Percentiles rank a stretch among this genome's conserved stretches.
Evolutionary conservation across 2,797 vertebrate genomes (phyloP).

Genomic region (Helostoma temminkii): DNA sequence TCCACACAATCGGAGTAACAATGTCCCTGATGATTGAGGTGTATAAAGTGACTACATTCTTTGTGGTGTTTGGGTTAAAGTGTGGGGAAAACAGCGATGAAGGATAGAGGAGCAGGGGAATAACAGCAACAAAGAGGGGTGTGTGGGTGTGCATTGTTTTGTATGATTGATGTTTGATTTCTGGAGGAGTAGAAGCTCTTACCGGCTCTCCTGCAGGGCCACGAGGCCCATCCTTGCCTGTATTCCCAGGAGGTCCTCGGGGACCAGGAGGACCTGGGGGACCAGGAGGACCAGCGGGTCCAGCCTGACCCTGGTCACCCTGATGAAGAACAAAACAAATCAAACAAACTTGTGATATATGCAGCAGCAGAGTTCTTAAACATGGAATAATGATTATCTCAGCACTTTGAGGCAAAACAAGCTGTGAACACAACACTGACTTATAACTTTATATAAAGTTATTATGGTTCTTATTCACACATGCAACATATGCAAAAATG

Average conservation of each 20-base stretch:
- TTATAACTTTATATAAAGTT: background rate
- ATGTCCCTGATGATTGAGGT: constrained; percentile 44
- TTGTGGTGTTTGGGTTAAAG: constrained; percentile 38
- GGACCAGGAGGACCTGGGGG: constrained; percentile 91
- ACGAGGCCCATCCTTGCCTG: constrained; percentile 92
- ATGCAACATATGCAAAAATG: background rate
- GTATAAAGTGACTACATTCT: constrained; percentile 38
- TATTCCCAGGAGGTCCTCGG: constrained; percentile 93
- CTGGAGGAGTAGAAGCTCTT: constrained; percentile 69
- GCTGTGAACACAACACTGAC: background rate
- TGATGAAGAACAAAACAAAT: constrained; percentile 58
- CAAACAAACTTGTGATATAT: background rate
- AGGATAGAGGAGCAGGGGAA: constrained; percentile 21
- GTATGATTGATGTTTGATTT: background rate
- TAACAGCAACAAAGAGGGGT: constrained; percentile 1
- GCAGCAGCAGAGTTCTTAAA: background rate
- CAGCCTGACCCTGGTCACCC: constrained; percentile 94
- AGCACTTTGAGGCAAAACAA: constrained; percentile 30
- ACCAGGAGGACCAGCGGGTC: constrained; percentile 90
- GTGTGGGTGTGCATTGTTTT: constrained; percentile 8
- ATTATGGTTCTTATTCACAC: no score
- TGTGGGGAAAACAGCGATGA: background rate
- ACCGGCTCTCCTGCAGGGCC: constrained; percentile 90
- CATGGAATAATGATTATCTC: background rate
- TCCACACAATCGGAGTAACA: constrained; percentile 24